These are phyloP conservation scores for Bambusicola thoracicus DNA, from an alignment of 2,113 vertebrate genomes.

Conservation along the genomic window DNA sequence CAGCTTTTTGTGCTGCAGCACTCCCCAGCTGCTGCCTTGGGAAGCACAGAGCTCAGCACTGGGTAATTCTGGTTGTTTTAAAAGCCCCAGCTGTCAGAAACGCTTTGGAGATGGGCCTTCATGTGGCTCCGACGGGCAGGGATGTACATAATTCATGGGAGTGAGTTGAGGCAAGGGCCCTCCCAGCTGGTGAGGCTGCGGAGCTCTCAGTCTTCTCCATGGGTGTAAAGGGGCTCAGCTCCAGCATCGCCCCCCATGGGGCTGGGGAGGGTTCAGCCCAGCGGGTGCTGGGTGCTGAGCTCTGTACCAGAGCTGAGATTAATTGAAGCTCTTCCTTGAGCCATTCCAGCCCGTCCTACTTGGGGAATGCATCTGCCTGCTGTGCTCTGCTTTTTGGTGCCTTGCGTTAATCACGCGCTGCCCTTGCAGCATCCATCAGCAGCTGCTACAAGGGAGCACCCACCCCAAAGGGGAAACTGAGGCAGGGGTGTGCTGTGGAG, in stretches of 20 bases:
- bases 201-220: neutral
- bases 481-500: neutral
- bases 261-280: neutral
- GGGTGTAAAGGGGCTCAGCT: neutral
- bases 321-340: neutral
- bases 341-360: conserved; percentile 18
- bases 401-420: conserved; percentile 49
- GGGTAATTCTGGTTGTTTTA: conserved; percentile 61
- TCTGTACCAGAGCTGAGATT: neutral
- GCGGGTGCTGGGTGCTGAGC: fast-evolving
- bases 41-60: neutral
- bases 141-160: conserved; percentile 65
- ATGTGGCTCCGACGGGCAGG: conserved; percentile 10
- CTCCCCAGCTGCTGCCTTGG: neutral
- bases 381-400: conserved; percentile 33
- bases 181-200: neutral
- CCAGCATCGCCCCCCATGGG: fast-evolving
- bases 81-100: conserved; percentile 72
- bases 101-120: conserved; percentile 65
- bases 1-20: neutral
- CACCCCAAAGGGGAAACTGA: conserved; percentile 12
- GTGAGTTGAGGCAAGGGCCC: conserved; percentile 39
- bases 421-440: neutral
- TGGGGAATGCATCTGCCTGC: conserved; percentile 41
- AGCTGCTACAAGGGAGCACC: neutral